Percentiles rank a stretch among this genome's conserved stretches.
These are phyloP conservation scores for Cerceris ruficornis DNA, from an alignment of 2,888 invertebrate species.

Conservation along the genomic window DNA sequence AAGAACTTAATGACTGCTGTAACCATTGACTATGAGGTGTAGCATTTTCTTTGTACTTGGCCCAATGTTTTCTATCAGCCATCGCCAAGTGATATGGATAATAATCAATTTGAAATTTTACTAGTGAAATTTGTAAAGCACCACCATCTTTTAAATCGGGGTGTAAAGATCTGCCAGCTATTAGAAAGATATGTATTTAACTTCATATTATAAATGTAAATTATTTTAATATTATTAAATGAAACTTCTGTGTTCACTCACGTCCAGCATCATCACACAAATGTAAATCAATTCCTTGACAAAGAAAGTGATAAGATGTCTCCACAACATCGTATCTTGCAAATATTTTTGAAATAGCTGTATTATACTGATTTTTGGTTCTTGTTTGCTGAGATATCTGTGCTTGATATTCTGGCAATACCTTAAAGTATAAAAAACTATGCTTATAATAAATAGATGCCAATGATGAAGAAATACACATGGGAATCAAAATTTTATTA, in stretches of 20 bases:
- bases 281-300: conserved; percentile 96
- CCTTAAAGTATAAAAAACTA: conserved; percentile 76
- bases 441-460: conserved; percentile 9
- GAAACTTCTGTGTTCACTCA: conserved; percentile 77
- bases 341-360: conserved; percentile 86
- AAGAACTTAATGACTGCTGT: conserved; percentile 90
- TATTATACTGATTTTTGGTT: conserved; percentile 78
- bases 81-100: conserved; percentile 98
- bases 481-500: conserved; percentile 11
- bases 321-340: conserved; percentile 96
- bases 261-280: conserved; percentile 97
- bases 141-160: conserved; percentile 94
- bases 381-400: conserved; percentile 86
- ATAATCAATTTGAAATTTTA: conserved; percentile 94
- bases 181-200: conserved; percentile 12
- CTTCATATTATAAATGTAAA: not conserved
- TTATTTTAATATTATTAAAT: conserved; percentile 6
- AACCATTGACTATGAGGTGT: conserved; percentile 94
- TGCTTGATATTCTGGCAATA: conserved; percentile 89
- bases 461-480: conserved; percentile 3
- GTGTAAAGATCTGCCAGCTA: conserved; percentile 92
- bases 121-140: conserved; percentile 94
- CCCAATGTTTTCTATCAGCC: conserved; percentile 94
- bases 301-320: conserved; percentile 98
- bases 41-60: conserved; percentile 89